These are phyloP conservation scores for Gadopsis marmoratus DNA, from an alignment of 2,797 vertebrate genomes.

Conservation along the genomic window DNA sequence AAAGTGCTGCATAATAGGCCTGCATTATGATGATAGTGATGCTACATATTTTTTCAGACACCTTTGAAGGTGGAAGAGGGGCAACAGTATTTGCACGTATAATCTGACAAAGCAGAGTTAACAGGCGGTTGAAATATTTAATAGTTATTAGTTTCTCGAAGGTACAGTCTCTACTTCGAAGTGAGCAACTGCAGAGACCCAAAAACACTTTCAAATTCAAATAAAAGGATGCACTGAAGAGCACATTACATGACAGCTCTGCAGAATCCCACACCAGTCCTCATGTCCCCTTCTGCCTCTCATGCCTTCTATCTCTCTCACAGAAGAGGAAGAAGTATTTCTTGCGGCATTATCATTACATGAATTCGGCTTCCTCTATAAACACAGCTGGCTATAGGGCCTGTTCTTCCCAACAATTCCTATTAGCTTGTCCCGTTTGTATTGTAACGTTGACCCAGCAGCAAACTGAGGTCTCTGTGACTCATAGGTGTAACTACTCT, in stretches of 20 bases:
- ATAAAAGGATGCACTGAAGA: constrained; percentile 20
- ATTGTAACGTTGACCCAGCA: not conserved
- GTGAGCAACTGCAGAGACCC: constrained; percentile 2
- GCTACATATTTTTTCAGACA: not conserved
- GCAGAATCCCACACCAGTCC: constrained; percentile 2
- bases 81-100: not conserved
- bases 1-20: constrained; percentile 11
- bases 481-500: constrained; percentile 32
- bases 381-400: not conserved
- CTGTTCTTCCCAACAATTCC: constrained; percentile 20
- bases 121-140: not conserved
- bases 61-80: constrained; percentile 12
- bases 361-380: not conserved
- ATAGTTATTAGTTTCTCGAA: not conserved
- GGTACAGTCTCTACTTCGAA: constrained; percentile 6
- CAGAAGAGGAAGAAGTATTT: not conserved
- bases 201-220: constrained; percentile 37
- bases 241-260: constrained; percentile 20
- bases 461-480: constrained; percentile 39
- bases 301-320: not conserved
- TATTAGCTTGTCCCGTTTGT: not conserved
- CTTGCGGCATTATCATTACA: constrained; percentile 2
- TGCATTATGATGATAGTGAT: constrained; percentile 5
- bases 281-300: constrained; percentile 19
- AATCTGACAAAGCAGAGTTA: not conserved